Evolutionary conservation across 2,888 invertebrate genomes (phyloP), one percentile per base, ranked within the genome.

Genomic region (Icerya purchasi): DNA sequence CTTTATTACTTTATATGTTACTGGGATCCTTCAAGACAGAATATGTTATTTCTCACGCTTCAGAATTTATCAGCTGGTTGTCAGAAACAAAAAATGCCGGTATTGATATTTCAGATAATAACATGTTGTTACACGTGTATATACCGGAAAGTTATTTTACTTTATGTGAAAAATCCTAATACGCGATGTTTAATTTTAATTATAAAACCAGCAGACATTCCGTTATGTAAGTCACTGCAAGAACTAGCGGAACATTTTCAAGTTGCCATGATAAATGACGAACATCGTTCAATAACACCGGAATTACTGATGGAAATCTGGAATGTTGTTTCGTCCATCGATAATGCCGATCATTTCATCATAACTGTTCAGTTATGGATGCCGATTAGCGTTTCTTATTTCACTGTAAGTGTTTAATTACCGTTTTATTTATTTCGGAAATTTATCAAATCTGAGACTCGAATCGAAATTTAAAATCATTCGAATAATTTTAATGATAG

Each of bases 11-110:
- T 55, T 61, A n/a, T 50, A 25, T n/a, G n/a, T 20, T 58, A 50
- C 2, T 52, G 51, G 14, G 14, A 5, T 21, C 21, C 8, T 61
- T 54, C 1, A 22, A 23, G 18, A 54, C 19, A 57, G 10, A n/a
- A 21, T 58, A 22, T 58, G 22, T 51, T 2, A 50, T 22, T 24
- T 53, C 23, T 50, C 25, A 22, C 18, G n/a, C 14, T 60, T 18
- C 20, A 36, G 24, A 23, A 53, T 50, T 55, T 52, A n/a, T 61
- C 23, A 58, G 64, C 56, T 72, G 54, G 54, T 36, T 36, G 36
- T 36, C 36, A 14, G 36, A 36, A 5, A 36, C 14, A 14, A 36
- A 36, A 36, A 14, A 36, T 8, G 36, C 36, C 5, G 36, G 36
- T 36, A 36, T 36, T 8, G 8, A 36, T 14, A 36, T n/a, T n/a